Conservation (phyloP, 1,140 invertebrate genomes). For the Vollenhovia emeryi region DNA sequence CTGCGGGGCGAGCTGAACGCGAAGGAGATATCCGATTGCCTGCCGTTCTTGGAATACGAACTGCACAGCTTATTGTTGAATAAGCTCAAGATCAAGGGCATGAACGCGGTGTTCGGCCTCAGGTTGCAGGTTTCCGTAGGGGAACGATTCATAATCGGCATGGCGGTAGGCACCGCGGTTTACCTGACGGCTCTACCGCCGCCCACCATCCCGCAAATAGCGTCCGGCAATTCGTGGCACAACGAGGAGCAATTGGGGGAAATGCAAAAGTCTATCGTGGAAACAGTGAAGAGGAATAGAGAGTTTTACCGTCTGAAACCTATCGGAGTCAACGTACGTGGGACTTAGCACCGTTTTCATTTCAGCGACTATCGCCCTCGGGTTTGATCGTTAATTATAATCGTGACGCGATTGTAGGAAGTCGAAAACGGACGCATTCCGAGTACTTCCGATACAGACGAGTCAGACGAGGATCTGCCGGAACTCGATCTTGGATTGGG, state of each 20-base stretch:
- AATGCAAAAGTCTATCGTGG: constrained; percentile 88
- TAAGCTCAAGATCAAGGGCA: constrained; percentile 96
- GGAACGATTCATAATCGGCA: constrained; percentile 93
- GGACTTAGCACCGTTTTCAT: constrained; percentile 22
- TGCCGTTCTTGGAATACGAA: constrained; percentile 98
- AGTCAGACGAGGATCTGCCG: constrained; percentile 90
- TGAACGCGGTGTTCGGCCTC: constrained; percentile 96
- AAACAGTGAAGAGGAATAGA: constrained; percentile 89
- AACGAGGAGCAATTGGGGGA: constrained; percentile 88
- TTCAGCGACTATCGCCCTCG: constrained; percentile 19
- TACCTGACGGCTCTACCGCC: constrained; percentile 91
- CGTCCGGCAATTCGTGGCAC: constrained; percentile 88
- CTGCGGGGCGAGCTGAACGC: constrained; percentile 94
- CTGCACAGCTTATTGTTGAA: constrained; percentile 96
- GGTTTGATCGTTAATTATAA: constrained; percentile 29
- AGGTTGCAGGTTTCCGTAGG: constrained; percentile 94
- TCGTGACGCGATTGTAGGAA: constrained; percentile 76
- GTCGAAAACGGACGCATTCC: constrained; percentile 80
- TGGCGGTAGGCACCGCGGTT: constrained; percentile 95
- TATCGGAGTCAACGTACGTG: constrained; percentile 74
- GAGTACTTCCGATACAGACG: constrained; percentile 88
- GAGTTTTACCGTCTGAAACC: constrained; percentile 89
- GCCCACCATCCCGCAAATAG: constrained; percentile 88
- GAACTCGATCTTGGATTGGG: constrained; percentile 92
- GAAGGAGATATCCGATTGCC: constrained; percentile 96